These are phyloP conservation scores for Lontra canadensis DNA, from an alignment of 2,113 vertebrate genomes.

Conservation along the genomic window DNA sequence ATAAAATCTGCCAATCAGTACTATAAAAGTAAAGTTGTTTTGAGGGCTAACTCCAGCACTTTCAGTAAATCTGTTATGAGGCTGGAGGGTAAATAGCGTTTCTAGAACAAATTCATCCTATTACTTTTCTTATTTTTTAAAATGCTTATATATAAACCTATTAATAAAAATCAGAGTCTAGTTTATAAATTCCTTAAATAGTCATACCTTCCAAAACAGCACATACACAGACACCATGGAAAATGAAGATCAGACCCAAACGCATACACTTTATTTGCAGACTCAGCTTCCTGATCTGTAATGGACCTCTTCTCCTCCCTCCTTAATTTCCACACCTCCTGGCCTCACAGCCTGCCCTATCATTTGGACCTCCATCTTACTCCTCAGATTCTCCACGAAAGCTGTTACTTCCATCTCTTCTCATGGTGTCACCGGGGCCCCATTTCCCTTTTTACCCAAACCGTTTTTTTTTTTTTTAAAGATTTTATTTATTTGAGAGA, in stretches of 20 bases:
- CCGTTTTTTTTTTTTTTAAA: background rate
- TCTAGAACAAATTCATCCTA: background rate
- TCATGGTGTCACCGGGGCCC: background rate
- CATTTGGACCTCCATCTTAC: background rate
- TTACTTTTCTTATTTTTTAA: background rate
- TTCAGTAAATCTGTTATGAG: background rate
- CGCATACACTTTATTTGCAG: background rate
- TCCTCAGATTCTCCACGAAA: background rate
- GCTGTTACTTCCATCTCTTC: background rate
- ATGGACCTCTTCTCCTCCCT: background rate
- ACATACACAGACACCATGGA: background rate
- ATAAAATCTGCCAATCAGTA: background rate
- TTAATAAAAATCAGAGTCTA: background rate
- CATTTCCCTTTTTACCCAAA: background rate
- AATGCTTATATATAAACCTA: background rate
- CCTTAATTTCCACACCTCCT: background rate
- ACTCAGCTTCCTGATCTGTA: background rate
- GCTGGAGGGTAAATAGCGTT: background rate
- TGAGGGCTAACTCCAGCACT: background rate
- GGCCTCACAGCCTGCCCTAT: background rate
- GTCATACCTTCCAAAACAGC: background rate
- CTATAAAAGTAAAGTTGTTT: background rate
- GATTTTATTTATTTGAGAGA: too few relatives aligned
- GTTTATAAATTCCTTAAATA: background rate
- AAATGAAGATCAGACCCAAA: background rate